phyloP scores from a whole-genome alignment of 1,140 invertebrate species.

The Goniozus legneri region DNA sequence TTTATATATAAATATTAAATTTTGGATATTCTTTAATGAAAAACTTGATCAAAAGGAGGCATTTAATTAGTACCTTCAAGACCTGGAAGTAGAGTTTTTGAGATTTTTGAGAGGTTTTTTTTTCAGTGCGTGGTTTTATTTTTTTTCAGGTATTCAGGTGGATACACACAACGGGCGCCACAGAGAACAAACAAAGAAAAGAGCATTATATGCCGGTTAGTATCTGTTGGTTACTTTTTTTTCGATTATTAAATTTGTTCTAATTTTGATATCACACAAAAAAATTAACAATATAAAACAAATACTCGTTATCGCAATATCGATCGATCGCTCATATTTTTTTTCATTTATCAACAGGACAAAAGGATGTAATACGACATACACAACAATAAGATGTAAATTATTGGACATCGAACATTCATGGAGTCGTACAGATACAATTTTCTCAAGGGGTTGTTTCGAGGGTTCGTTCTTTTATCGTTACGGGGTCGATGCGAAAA shows the following conservation, averaged over 20 bases:
- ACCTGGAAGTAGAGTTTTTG: slow-evolving; percentile 52
- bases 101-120: slow-evolving; percentile 46
- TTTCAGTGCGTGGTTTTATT: slow-evolving; percentile 48
- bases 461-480: background rate
- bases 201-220: slow-evolving; percentile 51
- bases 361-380: background rate
- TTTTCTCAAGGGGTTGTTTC: background rate
- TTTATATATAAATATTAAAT: no score
- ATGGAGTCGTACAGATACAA: slow-evolving; percentile 7
- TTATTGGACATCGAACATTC: slow-evolving; percentile 13
- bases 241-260: no score
- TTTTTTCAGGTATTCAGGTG: slow-evolving; percentile 49
- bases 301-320: no score
- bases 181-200: slow-evolving; percentile 54
- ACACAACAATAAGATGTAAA: slow-evolving; percentile 19
- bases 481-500: background rate
- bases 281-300: no score
- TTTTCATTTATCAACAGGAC: no score
- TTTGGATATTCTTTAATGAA: no score
- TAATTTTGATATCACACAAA: no score
- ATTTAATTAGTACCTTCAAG: slow-evolving; percentile 53
- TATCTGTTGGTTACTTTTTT: slow-evolving; percentile 28
- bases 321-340: no score
- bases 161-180: slow-evolving; percentile 52
- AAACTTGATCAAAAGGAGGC: no score